Percentiles rank a stretch among this genome's conserved stretches.
phyloP scores from a whole-genome alignment of 2,888 invertebrate genomes.

The Brachylomia viminalis region DNA sequence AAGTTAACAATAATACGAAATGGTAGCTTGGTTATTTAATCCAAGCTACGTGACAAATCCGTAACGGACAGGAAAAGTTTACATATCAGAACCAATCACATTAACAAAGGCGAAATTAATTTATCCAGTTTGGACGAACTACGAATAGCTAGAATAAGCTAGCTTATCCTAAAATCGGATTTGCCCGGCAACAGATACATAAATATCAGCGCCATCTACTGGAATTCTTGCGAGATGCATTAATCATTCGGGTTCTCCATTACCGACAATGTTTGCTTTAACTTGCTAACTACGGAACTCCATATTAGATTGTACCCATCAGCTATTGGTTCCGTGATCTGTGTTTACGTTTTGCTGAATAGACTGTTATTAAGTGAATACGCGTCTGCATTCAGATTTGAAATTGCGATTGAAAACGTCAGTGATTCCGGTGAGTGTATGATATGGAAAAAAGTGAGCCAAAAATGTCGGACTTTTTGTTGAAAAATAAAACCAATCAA shows the following conservation, averaged over 20 bases:
- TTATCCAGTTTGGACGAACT: conserved; percentile 19
- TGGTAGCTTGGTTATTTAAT: not conserved
- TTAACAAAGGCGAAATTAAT: conserved; percentile 33
- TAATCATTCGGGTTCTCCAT: conserved; percentile 76
- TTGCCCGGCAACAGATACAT: conserved; percentile 66
- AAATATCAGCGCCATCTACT: conserved; percentile 62
- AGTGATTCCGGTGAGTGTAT: not conserved
- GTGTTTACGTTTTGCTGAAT: conserved; percentile 64
- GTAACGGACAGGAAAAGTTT: conserved; percentile 21
- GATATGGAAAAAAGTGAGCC: conserved; percentile 1
- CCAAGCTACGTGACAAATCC: conserved; percentile 19
- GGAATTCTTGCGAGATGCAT: conserved; percentile 71
- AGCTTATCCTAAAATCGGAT: conserved; percentile 46
- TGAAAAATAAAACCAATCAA: conserved; percentile 5
- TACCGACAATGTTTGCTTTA: conserved; percentile 77
- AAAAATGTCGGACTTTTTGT: not conserved
- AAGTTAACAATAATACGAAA: not conserved
- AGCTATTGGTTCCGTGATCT: conserved; percentile 63
- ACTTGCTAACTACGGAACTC: conserved; percentile 73
- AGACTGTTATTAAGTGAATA: conserved; percentile 64
- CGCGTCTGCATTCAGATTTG: conserved; percentile 54
- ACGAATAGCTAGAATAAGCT: conserved; percentile 28
- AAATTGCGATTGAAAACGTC: conserved; percentile 45
- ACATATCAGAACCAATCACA: conserved; percentile 30
- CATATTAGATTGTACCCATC: conserved; percentile 66